Evolutionary conservation across 2,888 invertebrate species (phyloP).

Genomic region (Eupithecia tripunctaria): DNA sequence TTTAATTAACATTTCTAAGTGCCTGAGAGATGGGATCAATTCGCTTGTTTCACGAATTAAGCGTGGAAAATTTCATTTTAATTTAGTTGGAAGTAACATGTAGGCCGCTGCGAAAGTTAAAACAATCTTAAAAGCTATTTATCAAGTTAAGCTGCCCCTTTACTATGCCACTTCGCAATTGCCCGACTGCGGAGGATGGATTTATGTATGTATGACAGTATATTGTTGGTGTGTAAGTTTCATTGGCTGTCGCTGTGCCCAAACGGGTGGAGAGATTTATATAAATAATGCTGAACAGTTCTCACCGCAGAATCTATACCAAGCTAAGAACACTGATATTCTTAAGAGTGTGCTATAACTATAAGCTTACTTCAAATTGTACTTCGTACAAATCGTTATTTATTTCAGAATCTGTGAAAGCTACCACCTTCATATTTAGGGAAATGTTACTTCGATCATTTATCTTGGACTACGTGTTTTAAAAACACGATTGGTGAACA

Average conservation of each 20-base stretch:
- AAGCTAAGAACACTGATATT: too few species aligned
- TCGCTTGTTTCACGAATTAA: constrained; percentile 11
- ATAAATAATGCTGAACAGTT: too few species aligned
- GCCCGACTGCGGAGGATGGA: not conserved
- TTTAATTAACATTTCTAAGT: constrained; percentile 8
- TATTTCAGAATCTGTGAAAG: too few species aligned
- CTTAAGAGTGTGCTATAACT: too few species aligned
- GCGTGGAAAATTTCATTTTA: constrained; percentile 9
- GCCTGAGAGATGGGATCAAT: constrained; percentile 12
- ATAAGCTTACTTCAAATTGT: too few species aligned
- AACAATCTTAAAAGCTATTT: constrained; percentile 15
- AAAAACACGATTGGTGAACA: too few species aligned
- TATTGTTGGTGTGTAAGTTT: not conserved
- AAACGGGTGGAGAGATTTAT: not conserved
- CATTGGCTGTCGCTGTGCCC: not conserved
- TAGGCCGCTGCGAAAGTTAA: constrained; percentile 8
- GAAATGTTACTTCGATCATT: too few species aligned
- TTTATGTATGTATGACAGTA: not conserved
- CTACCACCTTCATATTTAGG: too few species aligned
- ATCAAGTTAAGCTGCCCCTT: constrained; percentile 20
- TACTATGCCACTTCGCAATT: constrained; percentile 7
- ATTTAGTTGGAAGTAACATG: constrained; percentile 3
- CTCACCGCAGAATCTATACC: too few species aligned
- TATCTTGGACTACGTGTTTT: too few species aligned
- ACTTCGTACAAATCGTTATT: too few species aligned